Percentiles rank a stretch among this genome's conserved stretches.
phyloP scores from a whole-genome alignment of 2,888 invertebrate species.

The Nudaria mundana region DNA sequence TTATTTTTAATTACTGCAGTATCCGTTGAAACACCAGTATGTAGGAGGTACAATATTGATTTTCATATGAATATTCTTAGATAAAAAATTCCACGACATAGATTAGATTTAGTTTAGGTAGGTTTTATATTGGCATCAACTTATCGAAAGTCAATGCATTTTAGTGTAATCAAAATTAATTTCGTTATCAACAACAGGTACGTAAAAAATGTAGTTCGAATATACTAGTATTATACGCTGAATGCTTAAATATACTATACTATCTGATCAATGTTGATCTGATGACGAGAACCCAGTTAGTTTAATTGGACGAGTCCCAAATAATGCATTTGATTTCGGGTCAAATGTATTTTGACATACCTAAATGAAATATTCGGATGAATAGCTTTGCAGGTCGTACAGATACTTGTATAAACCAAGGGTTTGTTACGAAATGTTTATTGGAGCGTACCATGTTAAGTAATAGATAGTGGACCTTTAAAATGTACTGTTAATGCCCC shows the following conservation, averaged over 20 bases:
- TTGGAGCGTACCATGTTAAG: conserved; percentile 37
- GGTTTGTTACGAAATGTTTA: conserved; percentile 43
- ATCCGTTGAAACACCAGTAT: too few species aligned
- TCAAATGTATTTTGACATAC: conserved; percentile 26
- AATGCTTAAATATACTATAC: background rate
- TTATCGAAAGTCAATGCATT: background rate
- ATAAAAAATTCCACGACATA: too few species aligned
- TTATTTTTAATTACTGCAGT: conserved; percentile 38
- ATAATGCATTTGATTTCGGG: conserved; percentile 1
- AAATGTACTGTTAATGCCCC: conserved; percentile 10
- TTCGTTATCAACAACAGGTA: conserved; percentile 8
- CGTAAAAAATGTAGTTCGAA: too few species aligned
- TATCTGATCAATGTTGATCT: background rate
- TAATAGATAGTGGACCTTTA: conserved; percentile 17
- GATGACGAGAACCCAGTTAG: background rate
- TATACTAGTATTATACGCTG: too few species aligned
- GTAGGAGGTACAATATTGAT: too few species aligned
- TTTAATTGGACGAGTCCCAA: background rate
- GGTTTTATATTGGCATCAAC: too few species aligned
- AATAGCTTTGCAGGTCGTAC: conserved; percentile 40
- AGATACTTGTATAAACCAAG: conserved; percentile 36
- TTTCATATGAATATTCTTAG: too few species aligned
- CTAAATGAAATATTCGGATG: conserved; percentile 33
- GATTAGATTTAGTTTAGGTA: too few species aligned
- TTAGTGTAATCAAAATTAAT: background rate